These are phyloP conservation scores for Geodia barretti DNA, from an alignment of 37 sponge, comb jelly and placozoan genomes.

Conservation along the genomic window DNA sequence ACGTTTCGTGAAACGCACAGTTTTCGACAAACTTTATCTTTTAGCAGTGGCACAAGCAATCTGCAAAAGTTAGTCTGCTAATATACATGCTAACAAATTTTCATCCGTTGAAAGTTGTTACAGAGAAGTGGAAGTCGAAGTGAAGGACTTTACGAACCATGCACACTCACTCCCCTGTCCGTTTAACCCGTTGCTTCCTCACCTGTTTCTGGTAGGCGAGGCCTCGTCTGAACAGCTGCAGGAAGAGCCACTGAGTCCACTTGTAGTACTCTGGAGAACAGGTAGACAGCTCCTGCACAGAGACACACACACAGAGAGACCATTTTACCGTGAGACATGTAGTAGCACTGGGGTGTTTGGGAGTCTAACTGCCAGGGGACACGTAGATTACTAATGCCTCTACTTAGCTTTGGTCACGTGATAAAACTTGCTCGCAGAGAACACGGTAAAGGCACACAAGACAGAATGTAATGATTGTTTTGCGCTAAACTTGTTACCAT, in stretches of 20 bases:
- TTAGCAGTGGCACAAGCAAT: conserved; percentile 4
- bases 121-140: background rate
- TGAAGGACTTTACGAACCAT: background rate
- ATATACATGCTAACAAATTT: background rate
- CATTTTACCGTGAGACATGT: too few species aligned
- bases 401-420: background rate
- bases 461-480: too few species aligned
- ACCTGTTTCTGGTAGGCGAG: conserved; percentile 81
- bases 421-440: background rate
- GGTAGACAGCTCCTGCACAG: conserved; percentile 71
- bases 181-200: background rate
- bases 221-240: conserved; percentile 73
- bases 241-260: conserved; percentile 94
- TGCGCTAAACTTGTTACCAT: too few species aligned
- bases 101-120: background rate
- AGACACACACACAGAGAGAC: too few species aligned
- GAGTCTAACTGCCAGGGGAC: background rate
- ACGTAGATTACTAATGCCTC: background rate
- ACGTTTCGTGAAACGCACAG: too few species aligned
- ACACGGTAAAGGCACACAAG: background rate
- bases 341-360: background rate
- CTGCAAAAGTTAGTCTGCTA: background rate
- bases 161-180: background rate
- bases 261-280: conserved; percentile 81
- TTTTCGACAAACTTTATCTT: too few species aligned